Evolutionary conservation across 2,113 vertebrate genomes (phyloP).

Genomic region (Corapipo altera): DNA sequence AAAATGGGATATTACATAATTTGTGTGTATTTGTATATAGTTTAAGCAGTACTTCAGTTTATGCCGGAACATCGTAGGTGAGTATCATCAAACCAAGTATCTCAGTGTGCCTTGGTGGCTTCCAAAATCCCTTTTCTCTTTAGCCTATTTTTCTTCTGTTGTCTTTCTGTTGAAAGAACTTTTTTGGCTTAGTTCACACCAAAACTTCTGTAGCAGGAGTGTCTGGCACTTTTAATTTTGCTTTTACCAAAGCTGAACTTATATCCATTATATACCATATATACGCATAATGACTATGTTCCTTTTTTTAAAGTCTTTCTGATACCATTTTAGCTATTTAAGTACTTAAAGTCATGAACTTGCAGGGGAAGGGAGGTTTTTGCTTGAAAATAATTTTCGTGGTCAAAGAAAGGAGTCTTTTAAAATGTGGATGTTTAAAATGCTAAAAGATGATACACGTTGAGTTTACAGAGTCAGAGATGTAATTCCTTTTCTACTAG

Average conservation of each 20-base stretch:
- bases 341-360: not conserved
- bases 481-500: not conserved
- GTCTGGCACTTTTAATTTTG: not conserved
- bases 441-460: not conserved
- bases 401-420: not conserved
- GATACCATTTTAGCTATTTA: not conserved
- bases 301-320: not conserved
- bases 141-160: not conserved
- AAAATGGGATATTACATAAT: not conserved
- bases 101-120: not conserved
- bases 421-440: not conserved
- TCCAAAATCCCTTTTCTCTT: not conserved
- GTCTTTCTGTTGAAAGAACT: not conserved
- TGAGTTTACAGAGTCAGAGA: not conserved
- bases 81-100: not conserved
- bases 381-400: not conserved
- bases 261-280: not conserved
- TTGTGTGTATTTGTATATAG: not conserved
- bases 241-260: not conserved
- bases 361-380: not conserved
- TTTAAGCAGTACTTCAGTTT: not conserved
- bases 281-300: not conserved
- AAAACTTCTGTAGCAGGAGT: not conserved
- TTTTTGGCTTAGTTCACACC: not conserved
- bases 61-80: not conserved